phyloP scores from a whole-genome alignment of 2,888 invertebrate species.

The Tetheella fluctuosa region DNA sequence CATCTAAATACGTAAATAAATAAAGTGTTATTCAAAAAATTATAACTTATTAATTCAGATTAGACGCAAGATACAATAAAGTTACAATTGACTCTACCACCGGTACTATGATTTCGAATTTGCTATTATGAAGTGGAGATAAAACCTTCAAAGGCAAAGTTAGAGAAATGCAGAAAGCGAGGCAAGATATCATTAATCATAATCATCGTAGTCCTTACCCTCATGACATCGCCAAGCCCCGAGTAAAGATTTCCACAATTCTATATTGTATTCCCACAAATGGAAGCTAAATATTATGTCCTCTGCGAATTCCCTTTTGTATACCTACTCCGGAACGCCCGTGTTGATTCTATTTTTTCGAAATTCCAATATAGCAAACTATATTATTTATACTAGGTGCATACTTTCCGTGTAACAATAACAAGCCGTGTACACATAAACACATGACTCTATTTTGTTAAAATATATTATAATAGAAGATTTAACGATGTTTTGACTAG shows the following conservation, averaged over 20 bases:
- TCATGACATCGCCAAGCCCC: background rate
- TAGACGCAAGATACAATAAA: no score
- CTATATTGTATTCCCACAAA: slow-evolving; percentile 2
- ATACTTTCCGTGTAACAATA: no score
- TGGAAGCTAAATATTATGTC: background rate
- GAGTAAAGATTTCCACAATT: slow-evolving; percentile 1
- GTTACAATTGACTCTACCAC: no score
- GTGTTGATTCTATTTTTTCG: background rate
- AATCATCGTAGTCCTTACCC: background rate
- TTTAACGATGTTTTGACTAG: background rate
- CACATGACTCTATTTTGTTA: background rate
- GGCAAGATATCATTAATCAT: background rate
- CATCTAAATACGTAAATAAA: no score
- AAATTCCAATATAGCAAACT: background rate
- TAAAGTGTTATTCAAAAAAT: no score
- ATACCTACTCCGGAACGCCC: background rate
- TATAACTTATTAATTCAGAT: no score
- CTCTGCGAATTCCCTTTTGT: background rate
- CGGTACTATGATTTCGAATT: no score
- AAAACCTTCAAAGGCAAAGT: background rate
- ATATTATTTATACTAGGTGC: no score
- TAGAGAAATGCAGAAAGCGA: background rate
- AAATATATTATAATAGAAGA: background rate
- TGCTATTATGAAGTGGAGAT: background rate
- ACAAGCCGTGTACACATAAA: background rate